Conservation (phyloP, 1,140 invertebrate species). For the Medauroidea extradentata region DNA sequence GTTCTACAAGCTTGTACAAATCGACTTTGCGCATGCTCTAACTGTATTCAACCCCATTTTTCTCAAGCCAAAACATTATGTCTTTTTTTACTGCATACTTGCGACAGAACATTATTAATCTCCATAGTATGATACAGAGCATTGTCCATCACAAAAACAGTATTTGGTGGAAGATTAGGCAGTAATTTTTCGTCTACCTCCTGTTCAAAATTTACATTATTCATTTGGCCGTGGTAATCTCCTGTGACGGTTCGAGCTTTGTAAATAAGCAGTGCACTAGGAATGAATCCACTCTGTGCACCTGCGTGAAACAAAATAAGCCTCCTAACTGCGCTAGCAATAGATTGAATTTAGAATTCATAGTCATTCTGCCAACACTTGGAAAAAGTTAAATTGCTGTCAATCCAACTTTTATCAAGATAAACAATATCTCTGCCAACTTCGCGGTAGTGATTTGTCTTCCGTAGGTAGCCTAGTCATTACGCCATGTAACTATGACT, state of each 20-base stretch:
- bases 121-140: constrained; percentile 21
- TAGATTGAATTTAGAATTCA: background rate
- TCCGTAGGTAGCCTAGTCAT: background rate
- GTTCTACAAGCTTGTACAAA: background rate
- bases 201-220: constrained; percentile 18
- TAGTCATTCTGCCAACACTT: background rate
- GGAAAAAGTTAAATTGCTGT: background rate
- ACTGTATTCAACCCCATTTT: background rate
- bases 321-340: background rate
- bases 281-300: background rate
- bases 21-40: background rate
- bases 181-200: constrained; percentile 18
- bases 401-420: background rate
- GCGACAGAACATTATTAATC: constrained; percentile 7
- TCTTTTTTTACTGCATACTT: constrained; percentile 9
- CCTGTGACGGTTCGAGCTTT: constrained; percentile 3
- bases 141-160: constrained; percentile 24
- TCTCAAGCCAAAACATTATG: background rate
- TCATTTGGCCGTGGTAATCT: constrained; percentile 24
- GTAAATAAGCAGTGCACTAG: background rate
- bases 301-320: background rate
- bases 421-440: background rate
- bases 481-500: background rate
- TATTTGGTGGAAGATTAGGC: constrained; percentile 4
- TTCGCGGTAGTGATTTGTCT: no score